Percentiles rank a stretch among this genome's conserved stretches.
phyloP scores from a whole-genome alignment of 2,888 invertebrate genomes.

The Pristionchus mayeri region DNA sequence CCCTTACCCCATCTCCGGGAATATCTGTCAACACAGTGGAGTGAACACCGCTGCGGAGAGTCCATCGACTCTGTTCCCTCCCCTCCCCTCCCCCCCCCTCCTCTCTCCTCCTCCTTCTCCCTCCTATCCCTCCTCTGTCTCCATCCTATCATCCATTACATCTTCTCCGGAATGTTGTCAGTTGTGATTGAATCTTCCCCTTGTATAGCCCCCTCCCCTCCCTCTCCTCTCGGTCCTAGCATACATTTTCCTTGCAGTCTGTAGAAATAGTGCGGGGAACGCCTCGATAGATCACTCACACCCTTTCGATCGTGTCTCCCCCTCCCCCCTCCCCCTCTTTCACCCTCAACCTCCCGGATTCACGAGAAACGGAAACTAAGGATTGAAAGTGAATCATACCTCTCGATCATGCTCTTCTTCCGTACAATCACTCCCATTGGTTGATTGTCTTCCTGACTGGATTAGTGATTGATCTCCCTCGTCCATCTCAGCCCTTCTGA shows the following conservation, averaged over 20 bases:
- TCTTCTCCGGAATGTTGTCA: constrained; percentile 39
- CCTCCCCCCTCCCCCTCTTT: neutral
- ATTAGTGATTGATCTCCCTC: constrained; percentile 31
- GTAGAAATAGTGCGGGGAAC: constrained; percentile 39
- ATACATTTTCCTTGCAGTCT: neutral
- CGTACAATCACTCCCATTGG: neutral
- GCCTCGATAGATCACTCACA: constrained; percentile 15
- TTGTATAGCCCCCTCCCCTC: neutral
- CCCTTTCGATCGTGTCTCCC: neutral
- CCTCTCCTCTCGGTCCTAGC: neutral
- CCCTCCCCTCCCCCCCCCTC: neutral
- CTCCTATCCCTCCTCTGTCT: neutral
- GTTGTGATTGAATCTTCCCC: constrained; percentile 10
- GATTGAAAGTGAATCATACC: neutral
- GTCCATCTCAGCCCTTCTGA: constrained; percentile 9
- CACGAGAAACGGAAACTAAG: neutral
- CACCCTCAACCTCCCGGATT: neutral
- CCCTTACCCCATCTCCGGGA: neutral
- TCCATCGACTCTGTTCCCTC: neutral
- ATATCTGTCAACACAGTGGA: constrained; percentile 9
- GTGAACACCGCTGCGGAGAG: neutral
- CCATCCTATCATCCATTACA: constrained; percentile 30
- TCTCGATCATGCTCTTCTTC: neutral
- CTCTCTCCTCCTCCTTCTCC: neutral
- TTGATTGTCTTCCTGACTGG: constrained; percentile 29